Evolutionary conservation across 2,113 vertebrate genomes (phyloP).

Genomic region (Helogale parvula): DNA sequence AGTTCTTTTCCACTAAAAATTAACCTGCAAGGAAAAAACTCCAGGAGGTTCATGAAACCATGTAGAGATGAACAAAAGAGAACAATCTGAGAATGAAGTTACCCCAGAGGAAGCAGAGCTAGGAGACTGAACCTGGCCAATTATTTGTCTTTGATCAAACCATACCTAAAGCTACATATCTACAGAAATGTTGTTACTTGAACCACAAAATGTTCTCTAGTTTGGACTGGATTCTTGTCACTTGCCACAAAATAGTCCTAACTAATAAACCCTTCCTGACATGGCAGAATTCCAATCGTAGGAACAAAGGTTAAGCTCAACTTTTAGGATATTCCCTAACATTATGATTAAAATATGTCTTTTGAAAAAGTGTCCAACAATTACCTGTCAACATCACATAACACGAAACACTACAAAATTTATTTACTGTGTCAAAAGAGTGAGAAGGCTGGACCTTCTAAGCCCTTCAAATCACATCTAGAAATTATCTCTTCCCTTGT

Average conservation of each 20-base stretch:
- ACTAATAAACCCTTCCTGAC: neutral
- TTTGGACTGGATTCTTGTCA: neutral
- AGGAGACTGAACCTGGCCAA: neutral
- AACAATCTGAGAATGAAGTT: neutral
- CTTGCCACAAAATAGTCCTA: neutral
- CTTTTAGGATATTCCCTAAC: neutral
- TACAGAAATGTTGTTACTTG: neutral
- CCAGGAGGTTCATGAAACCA: neutral
- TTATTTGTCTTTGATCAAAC: neutral
- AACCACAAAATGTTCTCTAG: neutral
- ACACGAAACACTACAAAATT: neutral
- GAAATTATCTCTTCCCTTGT: neutral
- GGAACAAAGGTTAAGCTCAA: neutral
- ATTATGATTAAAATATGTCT: neutral
- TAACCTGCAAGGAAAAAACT: neutral
- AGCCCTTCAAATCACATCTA: neutral
- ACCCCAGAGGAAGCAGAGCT: neutral
- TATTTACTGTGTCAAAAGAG: neutral
- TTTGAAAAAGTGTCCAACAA: neutral
- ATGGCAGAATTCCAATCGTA: neutral
- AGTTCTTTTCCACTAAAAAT: neutral
- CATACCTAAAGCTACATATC: neutral
- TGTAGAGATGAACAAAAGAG: neutral
- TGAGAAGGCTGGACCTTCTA: neutral
- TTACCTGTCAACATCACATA: neutral